These are phyloP conservation scores for Drosophila obscura DNA, from an alignment of 1,140 invertebrate species.

Conservation along the genomic window DNA sequence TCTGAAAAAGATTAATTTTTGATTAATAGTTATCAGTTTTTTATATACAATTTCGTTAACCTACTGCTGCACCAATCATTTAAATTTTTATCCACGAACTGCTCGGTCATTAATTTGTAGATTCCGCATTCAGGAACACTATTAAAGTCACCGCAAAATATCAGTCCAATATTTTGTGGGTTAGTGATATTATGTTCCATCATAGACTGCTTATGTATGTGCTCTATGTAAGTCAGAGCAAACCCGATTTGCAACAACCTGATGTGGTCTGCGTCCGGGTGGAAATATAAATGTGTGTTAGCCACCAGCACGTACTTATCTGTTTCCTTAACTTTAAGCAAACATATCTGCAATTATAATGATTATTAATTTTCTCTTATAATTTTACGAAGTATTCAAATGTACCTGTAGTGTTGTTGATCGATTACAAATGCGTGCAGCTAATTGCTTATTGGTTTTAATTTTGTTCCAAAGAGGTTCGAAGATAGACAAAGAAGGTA, in stretches of 20 bases:
- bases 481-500: slow-evolving; percentile 85
- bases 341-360: slow-evolving; percentile 41
- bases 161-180: slow-evolving; percentile 85
- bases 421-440: slow-evolving; percentile 86
- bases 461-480: slow-evolving; percentile 86
- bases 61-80: slow-evolving; percentile 92
- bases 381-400: neutral
- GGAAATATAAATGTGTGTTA: slow-evolving; percentile 97
- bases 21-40: too few species aligned
- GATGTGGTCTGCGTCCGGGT: slow-evolving; percentile 94
- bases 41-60: slow-evolving; percentile 73
- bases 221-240: slow-evolving; percentile 86
- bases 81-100: slow-evolving; percentile 86
- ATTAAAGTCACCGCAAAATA: slow-evolving; percentile 95
- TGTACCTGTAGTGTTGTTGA: slow-evolving; percentile 86
- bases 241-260: slow-evolving; percentile 91
- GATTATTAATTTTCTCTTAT: neutral
- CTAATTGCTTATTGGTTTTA: slow-evolving; percentile 86
- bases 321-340: slow-evolving; percentile 85
- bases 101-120: slow-evolving; percentile 89
- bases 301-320: slow-evolving; percentile 89
- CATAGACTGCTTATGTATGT: slow-evolving; percentile 84
- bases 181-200: slow-evolving; percentile 84
- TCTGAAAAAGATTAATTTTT: slow-evolving; percentile 84
- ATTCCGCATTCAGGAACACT: slow-evolving; percentile 92